Base-by-base conservation (phyloP, 2,113 vertebrate species). In the Megaleporinus macrocephalus region DNA sequence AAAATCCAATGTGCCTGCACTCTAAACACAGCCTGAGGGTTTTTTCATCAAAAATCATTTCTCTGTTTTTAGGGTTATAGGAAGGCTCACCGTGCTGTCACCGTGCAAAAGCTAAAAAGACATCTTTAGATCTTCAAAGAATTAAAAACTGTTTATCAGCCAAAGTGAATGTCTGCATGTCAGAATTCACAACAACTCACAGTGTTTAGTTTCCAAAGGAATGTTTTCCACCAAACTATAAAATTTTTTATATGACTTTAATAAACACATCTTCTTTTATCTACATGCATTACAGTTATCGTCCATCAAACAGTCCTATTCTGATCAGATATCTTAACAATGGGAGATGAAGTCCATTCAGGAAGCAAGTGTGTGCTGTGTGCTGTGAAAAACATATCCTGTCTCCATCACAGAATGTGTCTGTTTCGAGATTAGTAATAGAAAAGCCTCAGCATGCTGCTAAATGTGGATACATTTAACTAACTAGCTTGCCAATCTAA, bases 31-130 rank as follows among this genome's bases (percentile, higher is more conserved):
- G n/a, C n/a, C n/a, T n/a, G n/a, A n/a, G n/a, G n/a, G n/a, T n/a
- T n/a, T n/a, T n/a, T n/a, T n/a, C n/a, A n/a, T 15, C n/a, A 44
- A 33, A 62, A 11, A n/a, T n/a, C 26, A 78, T 1, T 66, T 22
- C 10, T 44, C 33, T 0, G 22, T 87, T 88, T 90, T 10, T 90
- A 97, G 96, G 96, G 91, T 36, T 97, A 95, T 91, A 96, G 96
- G 15, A 96, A 96, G 93, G 96, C 96, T 82, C 96, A 97, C 83
- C 96, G 97, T 76, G 92, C 95, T 0, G 89, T 94, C 41, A 95
- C 96, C 36, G 94, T 84, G 5, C 95, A 95, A 86, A 95, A 95
- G 90, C 86, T 97, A n/a, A 84, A 97, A 95, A 89, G 88, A 84
- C 71, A 88, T 75, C 30, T 97, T 93, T 71, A 89, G 89, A n/a